Evolutionary conservation across 1,140 invertebrate genomes (phyloP).

Genomic region (Brachionus paranguensis): DNA sequence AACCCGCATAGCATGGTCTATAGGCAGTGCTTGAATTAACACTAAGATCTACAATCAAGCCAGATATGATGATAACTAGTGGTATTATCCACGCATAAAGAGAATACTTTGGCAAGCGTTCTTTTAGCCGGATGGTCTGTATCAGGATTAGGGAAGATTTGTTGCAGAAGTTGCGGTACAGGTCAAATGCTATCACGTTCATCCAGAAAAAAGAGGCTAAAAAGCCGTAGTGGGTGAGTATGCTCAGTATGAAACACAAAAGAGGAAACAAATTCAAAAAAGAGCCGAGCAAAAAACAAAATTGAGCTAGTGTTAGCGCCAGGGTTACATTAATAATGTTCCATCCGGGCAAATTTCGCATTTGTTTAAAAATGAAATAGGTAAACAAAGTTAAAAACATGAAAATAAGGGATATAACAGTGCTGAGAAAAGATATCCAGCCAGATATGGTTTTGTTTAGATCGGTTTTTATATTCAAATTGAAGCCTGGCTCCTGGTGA

Average conservation of each 20-base stretch:
- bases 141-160: conserved; percentile 53
- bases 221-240: conserved; percentile 59
- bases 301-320: conserved; percentile 56
- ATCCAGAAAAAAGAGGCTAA: conserved; percentile 62
- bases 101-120: conserved; percentile 57
- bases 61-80: conserved; percentile 54
- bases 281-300: conserved; percentile 55
- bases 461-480: background rate
- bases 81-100: conserved; percentile 60
- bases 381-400: conserved; percentile 49
- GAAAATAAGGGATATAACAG: background rate
- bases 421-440: conserved; percentile 25
- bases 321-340: conserved; percentile 58
- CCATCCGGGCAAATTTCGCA: conserved; percentile 59
- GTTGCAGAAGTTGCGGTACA: conserved; percentile 62
- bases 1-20: conserved; percentile 40
- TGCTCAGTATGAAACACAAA: conserved; percentile 58
- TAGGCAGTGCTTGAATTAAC: conserved; percentile 46
- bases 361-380: conserved; percentile 54
- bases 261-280: conserved; percentile 62
- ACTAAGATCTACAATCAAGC: conserved; percentile 57
- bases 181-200: conserved; percentile 61
- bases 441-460: conserved; percentile 11
- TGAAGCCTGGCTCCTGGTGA: background rate
- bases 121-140: conserved; percentile 50